Percentiles rank a stretch among this genome's conserved stretches.
Conservation (phyloP, 2,113 vertebrate genomes). For the Pseudolaguvia tuberculata region DNA sequence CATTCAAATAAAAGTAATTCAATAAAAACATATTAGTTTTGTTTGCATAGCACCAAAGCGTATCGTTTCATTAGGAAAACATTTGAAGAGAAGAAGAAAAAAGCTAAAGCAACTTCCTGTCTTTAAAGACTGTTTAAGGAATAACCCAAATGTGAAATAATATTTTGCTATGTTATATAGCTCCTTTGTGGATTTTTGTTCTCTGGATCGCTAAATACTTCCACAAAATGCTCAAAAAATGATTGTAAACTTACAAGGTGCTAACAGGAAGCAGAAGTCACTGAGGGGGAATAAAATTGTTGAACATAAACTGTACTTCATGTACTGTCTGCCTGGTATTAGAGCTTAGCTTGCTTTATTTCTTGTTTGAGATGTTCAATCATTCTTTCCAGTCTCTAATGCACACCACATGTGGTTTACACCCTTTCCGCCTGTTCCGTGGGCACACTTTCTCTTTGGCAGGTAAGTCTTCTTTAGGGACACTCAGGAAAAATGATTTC, state of each 20-base stretch:
- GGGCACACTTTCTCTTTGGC: constrained; percentile 7
- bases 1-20: too few relatives aligned
- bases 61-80: too few relatives aligned
- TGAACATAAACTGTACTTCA: background rate
- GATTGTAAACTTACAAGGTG: background rate
- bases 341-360: constrained; percentile 55
- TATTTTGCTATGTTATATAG: background rate
- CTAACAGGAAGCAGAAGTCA: background rate
- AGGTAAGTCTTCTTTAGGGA: constrained; percentile 3
- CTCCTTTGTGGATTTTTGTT: background rate
- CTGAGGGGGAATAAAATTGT: background rate
- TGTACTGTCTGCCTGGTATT: constrained; percentile 42
- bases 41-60: too few relatives aligned
- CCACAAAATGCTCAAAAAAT: background rate
- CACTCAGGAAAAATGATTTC: background rate
- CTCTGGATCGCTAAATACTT: background rate
- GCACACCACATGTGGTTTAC: constrained; percentile 20
- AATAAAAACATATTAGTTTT: too few relatives aligned
- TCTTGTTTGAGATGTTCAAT: constrained; percentile 25
- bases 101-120: too few relatives aligned
- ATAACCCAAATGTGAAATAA: background rate
- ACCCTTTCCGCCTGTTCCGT: constrained; percentile 2
- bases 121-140: too few relatives aligned
- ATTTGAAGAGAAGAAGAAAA: too few relatives aligned
- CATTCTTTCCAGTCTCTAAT: constrained; percentile 26